Evolutionary conservation across 2,888 invertebrate genomes (phyloP).

Genomic region (Romanomermis culicivorax): DNA sequence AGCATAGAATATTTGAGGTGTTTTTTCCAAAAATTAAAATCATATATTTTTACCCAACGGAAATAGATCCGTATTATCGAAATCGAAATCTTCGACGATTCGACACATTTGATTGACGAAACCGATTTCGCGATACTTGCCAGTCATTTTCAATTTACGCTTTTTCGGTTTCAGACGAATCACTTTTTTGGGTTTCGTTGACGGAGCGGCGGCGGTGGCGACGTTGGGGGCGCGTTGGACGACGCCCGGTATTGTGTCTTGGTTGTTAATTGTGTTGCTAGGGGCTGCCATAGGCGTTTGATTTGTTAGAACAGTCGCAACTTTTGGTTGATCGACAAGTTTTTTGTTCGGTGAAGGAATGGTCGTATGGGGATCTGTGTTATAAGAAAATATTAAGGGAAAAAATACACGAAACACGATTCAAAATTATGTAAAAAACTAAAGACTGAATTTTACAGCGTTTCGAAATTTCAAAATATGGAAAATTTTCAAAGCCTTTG

Average conservation of each 20-base stretch:
- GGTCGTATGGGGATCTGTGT: too few species aligned
- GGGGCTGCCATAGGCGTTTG: not conserved
- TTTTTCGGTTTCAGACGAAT: constrained; percentile 18
- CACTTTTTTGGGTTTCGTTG: constrained; percentile 4
- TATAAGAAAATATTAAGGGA: too few species aligned
- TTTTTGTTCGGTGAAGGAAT: too few species aligned
- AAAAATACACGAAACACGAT: too few species aligned
- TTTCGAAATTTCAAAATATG: too few species aligned
- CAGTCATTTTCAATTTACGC: constrained; percentile 15
- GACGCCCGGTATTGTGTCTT: not conserved
- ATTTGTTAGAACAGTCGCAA: too few species aligned
- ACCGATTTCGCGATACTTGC: constrained; percentile 18
- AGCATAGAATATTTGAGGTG: too few species aligned
- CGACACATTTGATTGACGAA: constrained; percentile 15
- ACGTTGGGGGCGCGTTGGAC: not conserved
- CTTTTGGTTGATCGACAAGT: too few species aligned
- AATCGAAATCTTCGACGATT: constrained; percentile 18
- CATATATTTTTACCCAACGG: constrained; percentile 19
- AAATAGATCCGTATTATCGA: constrained; percentile 20
- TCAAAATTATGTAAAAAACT: too few species aligned
- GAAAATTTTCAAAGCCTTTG: too few species aligned
- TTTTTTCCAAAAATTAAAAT: too few species aligned
- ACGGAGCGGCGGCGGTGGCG: not conserved
- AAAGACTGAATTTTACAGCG: too few species aligned
- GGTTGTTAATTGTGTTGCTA: not conserved